These are phyloP conservation scores for Arrhamphus sclerolepis DNA, from an alignment of 2,797 vertebrate species.

Conservation along the genomic window DNA sequence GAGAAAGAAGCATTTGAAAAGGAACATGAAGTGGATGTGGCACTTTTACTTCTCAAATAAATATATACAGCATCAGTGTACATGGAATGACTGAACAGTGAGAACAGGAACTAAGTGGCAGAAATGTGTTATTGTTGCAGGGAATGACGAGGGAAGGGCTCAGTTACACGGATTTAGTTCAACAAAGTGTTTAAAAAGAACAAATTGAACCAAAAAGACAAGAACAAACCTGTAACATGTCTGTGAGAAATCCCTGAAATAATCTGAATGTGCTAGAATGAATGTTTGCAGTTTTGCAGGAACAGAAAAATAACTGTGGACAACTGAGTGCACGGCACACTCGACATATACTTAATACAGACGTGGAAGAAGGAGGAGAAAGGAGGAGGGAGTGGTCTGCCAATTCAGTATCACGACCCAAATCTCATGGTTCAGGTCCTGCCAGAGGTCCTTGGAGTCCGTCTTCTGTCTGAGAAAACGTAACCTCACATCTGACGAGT, in stretches of 20 bases:
- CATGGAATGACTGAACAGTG: constrained; percentile 43
- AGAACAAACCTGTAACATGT: too few relatives aligned
- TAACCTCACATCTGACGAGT: constrained; percentile 50
- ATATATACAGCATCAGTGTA: constrained; percentile 38
- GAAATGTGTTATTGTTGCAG: background rate
- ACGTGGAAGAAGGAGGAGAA: constrained; percentile 20
- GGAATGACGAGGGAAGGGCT: too few relatives aligned
- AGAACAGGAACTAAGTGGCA: too few relatives aligned
- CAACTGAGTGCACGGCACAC: constrained; percentile 5
- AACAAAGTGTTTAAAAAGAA: too few relatives aligned
- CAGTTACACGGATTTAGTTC: too few relatives aligned
- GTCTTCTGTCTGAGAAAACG: constrained; percentile 67
- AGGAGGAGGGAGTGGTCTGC: constrained; percentile 15
- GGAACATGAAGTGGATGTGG: constrained; percentile 39
- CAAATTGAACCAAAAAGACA: too few relatives aligned
- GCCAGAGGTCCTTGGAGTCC: constrained; percentile 52
- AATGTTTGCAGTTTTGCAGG: too few relatives aligned
- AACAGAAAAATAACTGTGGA: constrained; percentile 18
- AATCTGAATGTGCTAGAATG: too few relatives aligned
- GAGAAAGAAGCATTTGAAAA: constrained; percentile 35
- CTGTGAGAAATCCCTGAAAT: too few relatives aligned
- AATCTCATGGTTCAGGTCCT: constrained; percentile 56
- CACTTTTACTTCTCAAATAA: constrained; percentile 61
- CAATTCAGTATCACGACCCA: constrained; percentile 46
- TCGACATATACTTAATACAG: constrained; percentile 32